Conservation (phyloP, 2,113 vertebrate genomes). For the Catharus fuscescens region DNA sequence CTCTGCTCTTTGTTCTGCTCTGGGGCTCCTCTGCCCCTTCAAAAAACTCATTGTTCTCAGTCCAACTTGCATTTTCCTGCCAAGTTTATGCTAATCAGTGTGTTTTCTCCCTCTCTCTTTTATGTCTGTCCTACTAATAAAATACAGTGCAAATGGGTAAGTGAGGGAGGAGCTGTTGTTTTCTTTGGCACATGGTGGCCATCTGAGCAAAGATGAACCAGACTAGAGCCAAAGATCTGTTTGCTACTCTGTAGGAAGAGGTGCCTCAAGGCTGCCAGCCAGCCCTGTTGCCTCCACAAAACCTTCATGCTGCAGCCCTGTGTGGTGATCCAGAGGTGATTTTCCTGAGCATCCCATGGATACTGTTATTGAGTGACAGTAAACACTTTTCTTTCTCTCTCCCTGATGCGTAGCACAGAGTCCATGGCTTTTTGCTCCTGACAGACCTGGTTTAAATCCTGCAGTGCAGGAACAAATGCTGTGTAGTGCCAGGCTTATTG, state of each 20-base stretch:
- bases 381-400: not conserved
- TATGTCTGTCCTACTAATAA: conserved; percentile 11
- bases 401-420: not conserved
- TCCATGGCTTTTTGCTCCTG: not conserved
- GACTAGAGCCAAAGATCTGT: not conserved
- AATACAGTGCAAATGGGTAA: not conserved
- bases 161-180: not conserved
- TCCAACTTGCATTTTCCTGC: not conserved
- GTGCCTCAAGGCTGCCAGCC: not conserved
- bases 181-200: not conserved
- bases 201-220: conserved; percentile 10
- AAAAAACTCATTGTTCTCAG: conserved; percentile 13
- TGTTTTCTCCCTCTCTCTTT: not conserved
- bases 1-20: not conserved
- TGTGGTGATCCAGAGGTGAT: not conserved
- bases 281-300: not conserved
- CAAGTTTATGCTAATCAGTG: not conserved
- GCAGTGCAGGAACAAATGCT: not conserved
- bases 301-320: accelerated
- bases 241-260: not conserved
- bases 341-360: not conserved
- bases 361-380: not conserved
- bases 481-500: not conserved
- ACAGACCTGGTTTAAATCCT: not conserved
- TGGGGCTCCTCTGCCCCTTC: not conserved